Evolutionary conservation across 1,140 invertebrate genomes (phyloP).

Genomic region (Augochlora pura): DNA sequence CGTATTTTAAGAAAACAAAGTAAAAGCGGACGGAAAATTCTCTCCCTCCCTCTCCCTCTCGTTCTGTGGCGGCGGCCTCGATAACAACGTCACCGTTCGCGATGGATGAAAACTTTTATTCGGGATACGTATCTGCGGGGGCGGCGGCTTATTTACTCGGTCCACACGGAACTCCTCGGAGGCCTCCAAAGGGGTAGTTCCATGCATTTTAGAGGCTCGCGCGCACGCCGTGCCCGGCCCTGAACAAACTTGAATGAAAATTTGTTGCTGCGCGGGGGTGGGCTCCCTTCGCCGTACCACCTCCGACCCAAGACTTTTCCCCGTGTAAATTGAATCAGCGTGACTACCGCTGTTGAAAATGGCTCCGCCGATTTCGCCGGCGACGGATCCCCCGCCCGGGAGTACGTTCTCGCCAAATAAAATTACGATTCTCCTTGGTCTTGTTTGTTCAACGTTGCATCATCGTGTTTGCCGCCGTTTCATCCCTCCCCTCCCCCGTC

Average conservation of each 20-base stretch:
- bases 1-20: too few species aligned
- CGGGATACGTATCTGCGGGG: constrained; percentile 22
- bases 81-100: not conserved
- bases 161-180: constrained; percentile 24
- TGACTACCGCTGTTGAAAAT: too few species aligned
- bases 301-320: not conserved
- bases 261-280: constrained; percentile 1
- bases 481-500: too few species aligned
- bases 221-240: not conserved
- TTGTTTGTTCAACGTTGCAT: too few species aligned
- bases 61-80: not conserved
- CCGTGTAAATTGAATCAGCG: constrained; percentile 16
- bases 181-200: constrained; percentile 31
- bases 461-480: too few species aligned
- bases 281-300: not conserved
- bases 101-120: constrained; percentile 22
- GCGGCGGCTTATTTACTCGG: constrained; percentile 34
- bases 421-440: too few species aligned
- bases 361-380: too few species aligned
- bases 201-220: constrained; percentile 39
- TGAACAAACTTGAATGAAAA: constrained; percentile 23
- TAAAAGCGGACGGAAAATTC: too few species aligned
- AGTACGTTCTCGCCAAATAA: too few species aligned
- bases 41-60: too few species aligned
- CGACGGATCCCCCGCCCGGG: too few species aligned